Evolutionary conservation across 2,797 vertebrate species (phyloP).

Genomic region (Amphiprion clarkii): DNA sequence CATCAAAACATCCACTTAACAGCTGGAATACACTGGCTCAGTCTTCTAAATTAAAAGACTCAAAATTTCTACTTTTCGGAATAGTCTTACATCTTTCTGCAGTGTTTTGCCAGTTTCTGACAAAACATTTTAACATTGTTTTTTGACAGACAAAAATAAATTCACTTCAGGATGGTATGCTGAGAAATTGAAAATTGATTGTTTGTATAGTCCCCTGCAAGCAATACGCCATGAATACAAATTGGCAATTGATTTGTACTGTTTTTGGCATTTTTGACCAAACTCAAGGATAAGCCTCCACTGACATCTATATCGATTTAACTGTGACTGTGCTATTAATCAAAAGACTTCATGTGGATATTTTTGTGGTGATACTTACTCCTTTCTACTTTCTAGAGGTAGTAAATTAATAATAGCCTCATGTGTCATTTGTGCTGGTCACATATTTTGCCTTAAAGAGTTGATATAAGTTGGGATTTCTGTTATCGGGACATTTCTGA

Average conservation of each 20-base stretch:
- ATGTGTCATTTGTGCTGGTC: background rate
- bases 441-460: constrained; percentile 3
- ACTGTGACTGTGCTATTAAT: too few relatives aligned
- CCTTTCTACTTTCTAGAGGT: background rate
- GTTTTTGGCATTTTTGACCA: background rate
- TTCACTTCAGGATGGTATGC: background rate
- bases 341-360: background rate
- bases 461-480: constrained; percentile 41
- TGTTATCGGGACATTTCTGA: constrained; percentile 53
- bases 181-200: background rate
- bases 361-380: background rate
- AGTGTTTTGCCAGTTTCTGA: background rate
- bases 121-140: background rate
- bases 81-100: background rate
- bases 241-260: background rate
- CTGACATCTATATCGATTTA: background rate
- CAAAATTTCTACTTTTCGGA: background rate
- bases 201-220: background rate
- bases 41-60: background rate
- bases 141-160: background rate
- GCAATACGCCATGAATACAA: background rate
- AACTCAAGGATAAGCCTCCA: background rate
- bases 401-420: background rate
- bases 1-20: constrained; percentile 20
- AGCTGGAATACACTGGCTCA: constrained; percentile 19